Base-by-base conservation (phyloP, 2,888 invertebrate genomes). In the Diarsia mendica region DNA sequence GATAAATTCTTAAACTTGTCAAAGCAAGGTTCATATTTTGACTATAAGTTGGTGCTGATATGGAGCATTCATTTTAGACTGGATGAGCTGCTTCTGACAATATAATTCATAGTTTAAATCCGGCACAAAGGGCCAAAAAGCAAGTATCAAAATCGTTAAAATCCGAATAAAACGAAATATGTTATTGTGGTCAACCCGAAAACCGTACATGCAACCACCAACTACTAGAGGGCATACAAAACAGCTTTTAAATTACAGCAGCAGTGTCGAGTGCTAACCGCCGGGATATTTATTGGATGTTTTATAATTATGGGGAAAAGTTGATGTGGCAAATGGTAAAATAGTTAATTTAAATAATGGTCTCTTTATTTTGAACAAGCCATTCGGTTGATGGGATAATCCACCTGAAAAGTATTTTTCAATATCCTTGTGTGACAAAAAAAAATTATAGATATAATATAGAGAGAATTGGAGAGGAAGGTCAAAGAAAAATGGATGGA, bases 171-270 rank as follows among this genome's bases (percentile, higher is more conserved):
- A 55, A 23, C 20, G 39, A 44, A 82, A 77, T 58, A 20, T 77
- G 28, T 79, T 72, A 67, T 79, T 75, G 69, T 67, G 75, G 83
- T 61, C 3, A 6, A 46, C 75, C 49, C 13, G 48, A 51, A 70
- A 70, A 67, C 79, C 69, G 33, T 44, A 39, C 46, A 72, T 65
- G 66, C 33, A 71, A 82, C 79, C 75, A 15, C 72, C 11, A 61
- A 72, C 70, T 23, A 67, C 49, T 61, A 23, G 5, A 18, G 53
- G 46, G 28, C 67, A 68, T 65, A 75, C 75, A 83, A 67, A 79
- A 79, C 67, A 67, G 72, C 46, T 79, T 82, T 82, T 82, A 78
- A 78, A 82, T 82, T 78, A 67, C 55, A 60, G 48, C 66, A 64
- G 23, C 58, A 60, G 72, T 51, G 67, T 65, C 46, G 72, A 72